A percentile compares a stretch with the other conserved stretches of the same genome.
phyloP scores from a whole-genome alignment of 2,113 vertebrate species.

The Gymnarchus niloticus region DNA sequence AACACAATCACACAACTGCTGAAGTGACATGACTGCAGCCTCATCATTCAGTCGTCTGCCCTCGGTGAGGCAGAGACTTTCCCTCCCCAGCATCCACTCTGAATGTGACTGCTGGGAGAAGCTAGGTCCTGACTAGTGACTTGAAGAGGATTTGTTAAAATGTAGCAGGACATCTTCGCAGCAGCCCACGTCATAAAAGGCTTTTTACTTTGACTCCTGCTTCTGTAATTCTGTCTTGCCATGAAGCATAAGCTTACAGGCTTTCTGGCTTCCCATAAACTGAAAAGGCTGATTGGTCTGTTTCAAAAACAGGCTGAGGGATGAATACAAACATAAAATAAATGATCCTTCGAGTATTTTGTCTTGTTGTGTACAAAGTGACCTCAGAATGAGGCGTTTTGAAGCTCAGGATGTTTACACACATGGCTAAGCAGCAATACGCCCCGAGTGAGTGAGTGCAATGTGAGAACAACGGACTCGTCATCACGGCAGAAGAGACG shows the following conservation, averaged over 20 bases:
- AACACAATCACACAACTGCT: too few species aligned
- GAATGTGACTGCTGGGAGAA: not conserved
- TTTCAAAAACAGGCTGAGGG: not conserved
- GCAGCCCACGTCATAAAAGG: not conserved
- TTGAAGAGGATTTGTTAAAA: not conserved
- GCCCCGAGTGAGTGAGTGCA: not conserved
- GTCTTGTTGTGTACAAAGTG: not conserved
- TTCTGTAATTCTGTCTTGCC: not conserved
- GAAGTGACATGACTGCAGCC: not conserved
- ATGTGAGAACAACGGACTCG: not conserved
- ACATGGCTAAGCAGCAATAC: not conserved
- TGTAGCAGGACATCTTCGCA: not conserved
- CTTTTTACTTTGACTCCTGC: not conserved
- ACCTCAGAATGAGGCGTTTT: not conserved
- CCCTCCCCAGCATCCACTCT: slow-evolving; percentile 15
- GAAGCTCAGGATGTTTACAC: not conserved
- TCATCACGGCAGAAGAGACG: not conserved
- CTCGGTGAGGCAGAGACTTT: not conserved
- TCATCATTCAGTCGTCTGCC: not conserved
- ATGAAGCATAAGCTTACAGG: not conserved
- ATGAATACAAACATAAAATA: not conserved
- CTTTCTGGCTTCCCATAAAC: not conserved
- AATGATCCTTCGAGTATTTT: not conserved
- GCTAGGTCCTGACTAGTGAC: not conserved
- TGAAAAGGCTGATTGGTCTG: not conserved